phyloP scores from a whole-genome alignment of 2,113 vertebrate species.

The Nibea albiflora region DNA sequence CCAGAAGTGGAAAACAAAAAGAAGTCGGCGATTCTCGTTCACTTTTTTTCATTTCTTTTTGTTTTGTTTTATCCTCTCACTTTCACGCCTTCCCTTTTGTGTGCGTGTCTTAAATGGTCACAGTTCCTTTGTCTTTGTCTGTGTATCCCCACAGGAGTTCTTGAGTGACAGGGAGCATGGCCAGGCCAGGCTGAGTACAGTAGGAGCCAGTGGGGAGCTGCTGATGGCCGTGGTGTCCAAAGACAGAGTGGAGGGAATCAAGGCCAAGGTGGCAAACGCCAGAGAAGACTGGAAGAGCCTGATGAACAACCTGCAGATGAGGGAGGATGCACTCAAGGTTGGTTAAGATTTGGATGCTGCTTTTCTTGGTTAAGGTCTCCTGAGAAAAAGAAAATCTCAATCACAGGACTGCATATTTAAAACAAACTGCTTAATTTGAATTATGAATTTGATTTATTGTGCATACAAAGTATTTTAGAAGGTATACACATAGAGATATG shows the following conservation, averaged over 20 bases:
- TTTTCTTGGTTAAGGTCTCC: neutral
- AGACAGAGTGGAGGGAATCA: constrained; percentile 88
- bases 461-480: neutral
- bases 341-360: constrained; percentile 26
- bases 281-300: constrained; percentile 95
- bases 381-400: neutral
- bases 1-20: constrained; percentile 28
- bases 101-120: constrained; percentile 62
- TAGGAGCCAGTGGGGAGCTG: constrained; percentile 91
- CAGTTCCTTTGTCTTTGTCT: constrained; percentile 68
- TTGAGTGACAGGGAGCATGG: constrained; percentile 93
- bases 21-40: constrained; percentile 42
- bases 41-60: neutral
- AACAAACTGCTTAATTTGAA: neutral
- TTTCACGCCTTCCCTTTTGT: constrained; percentile 41
- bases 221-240: constrained; percentile 88
- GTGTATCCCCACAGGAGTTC: constrained; percentile 88
- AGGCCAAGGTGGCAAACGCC: constrained; percentile 86
- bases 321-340: constrained; percentile 93
- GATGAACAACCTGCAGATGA: constrained; percentile 90
- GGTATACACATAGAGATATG: neutral
- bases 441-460: neutral
- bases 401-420: neutral
- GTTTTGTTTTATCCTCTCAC: neutral
- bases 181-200: constrained; percentile 90